phyloP scores from a whole-genome alignment of 2,113 vertebrate genomes.

The Varanus salvator region DNA sequence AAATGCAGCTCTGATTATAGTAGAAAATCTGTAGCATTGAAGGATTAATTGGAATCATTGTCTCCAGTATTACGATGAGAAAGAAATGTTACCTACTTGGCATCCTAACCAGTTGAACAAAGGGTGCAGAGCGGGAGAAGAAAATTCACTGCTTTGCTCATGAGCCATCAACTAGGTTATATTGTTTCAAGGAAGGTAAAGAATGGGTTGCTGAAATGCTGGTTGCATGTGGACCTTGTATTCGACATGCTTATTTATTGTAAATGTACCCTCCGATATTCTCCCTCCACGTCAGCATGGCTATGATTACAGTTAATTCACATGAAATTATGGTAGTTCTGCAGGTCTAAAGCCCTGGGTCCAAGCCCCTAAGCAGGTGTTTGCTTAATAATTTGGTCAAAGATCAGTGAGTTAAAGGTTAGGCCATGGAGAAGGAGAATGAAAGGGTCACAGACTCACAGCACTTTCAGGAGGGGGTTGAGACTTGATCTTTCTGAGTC shows the following conservation, averaged over 20 bases:
- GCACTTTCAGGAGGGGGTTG: slow-evolving; percentile 86
- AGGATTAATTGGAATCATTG: slow-evolving; percentile 67
- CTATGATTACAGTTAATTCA: slow-evolving; percentile 83
- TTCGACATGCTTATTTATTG: slow-evolving; percentile 73
- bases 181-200: slow-evolving; percentile 68
- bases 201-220: slow-evolving; percentile 62
- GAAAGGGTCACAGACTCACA: slow-evolving; percentile 83
- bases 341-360: slow-evolving; percentile 78
- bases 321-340: slow-evolving; percentile 86
- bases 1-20: slow-evolving; percentile 40
- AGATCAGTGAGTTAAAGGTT: slow-evolving; percentile 98
- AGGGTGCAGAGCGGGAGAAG: slow-evolving; percentile 21
- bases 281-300: slow-evolving; percentile 73
- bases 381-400: slow-evolving; percentile 99
- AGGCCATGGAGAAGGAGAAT: slow-evolving; percentile 86
- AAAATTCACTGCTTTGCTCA: slow-evolving; percentile 50
- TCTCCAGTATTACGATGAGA: slow-evolving; percentile 60
- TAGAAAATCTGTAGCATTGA: slow-evolving; percentile 62
- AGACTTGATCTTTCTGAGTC: slow-evolving; percentile 98
- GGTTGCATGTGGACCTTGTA: slow-evolving; percentile 45
- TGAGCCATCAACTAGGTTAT: slow-evolving; percentile 71
- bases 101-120: slow-evolving; percentile 64
- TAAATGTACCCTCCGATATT: slow-evolving; percentile 81
- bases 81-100: slow-evolving; percentile 66
- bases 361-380: slow-evolving; percentile 94